Base-by-base conservation (phyloP, 1,140 invertebrate species). In the Drosophila pseudoobscura region DNA sequence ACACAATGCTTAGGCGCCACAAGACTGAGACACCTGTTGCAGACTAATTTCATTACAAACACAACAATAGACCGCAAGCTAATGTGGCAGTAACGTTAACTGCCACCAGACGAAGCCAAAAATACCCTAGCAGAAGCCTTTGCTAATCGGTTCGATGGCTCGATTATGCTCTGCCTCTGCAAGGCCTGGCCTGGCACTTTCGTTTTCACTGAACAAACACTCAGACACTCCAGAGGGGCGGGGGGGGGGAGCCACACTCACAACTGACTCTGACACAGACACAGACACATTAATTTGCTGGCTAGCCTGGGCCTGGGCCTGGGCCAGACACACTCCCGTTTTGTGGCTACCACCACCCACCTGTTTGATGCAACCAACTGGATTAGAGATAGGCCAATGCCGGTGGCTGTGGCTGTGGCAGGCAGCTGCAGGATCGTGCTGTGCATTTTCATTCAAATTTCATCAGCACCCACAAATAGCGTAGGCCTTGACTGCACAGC, bases 11-110 rank as follows among this genome's bases (percentile, higher is more conserved):
- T 61, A 71, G 57, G 63, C 69, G 79, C 62, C 78, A 58, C 78
- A 80, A 24, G 22, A 22, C 26, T 57, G 55, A 2, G 68, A 45
- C 79, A 83, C 79, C 80, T 83, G 79, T 80, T 80, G 70, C 43
- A 22, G 15, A 44, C 64, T 87, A 87, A 88, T 87, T 87, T 78
- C 61, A 88, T 88, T 83, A 79, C 63, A 73, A 57, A 44, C 41
- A 74, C 43, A 47, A 50, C 45, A 43, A 35, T 69, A 58, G 63
- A 73, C 80, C 80, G 47, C 83, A 88, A 54, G 60, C 63, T 43
- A 74, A 22, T 54, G 31, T 22, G 7, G 29, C 17, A 52, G 35
- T 11, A 4, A 39, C 3, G 11, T 13, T 39, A 13, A 4, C 35
- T 5, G 3, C 11, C 35, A 39, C 11, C 13, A 13, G 35, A 4